Conservation (phyloP, 2,888 invertebrate species). For the Eumerus sabulonum region DNA sequence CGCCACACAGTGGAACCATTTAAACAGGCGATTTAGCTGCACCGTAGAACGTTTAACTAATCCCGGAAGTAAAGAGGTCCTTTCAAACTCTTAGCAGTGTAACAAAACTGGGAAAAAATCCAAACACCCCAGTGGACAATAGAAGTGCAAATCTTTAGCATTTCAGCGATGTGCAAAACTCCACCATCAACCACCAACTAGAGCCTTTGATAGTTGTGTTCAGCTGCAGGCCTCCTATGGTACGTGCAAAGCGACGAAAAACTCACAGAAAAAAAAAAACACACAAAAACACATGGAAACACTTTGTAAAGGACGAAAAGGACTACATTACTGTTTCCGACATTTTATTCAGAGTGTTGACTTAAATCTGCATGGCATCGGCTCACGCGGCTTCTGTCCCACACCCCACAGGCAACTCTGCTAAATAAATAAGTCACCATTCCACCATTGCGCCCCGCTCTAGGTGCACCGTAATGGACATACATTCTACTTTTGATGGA, state of each 20-base stretch:
- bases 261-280: conserved; percentile 8
- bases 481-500: conserved; percentile 65
- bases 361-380: conserved; percentile 24
- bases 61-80: conserved; percentile 47
- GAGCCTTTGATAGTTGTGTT: conserved; percentile 18
- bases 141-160: conserved; percentile 20
- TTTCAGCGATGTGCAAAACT: conserved; percentile 54
- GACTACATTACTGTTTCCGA: conserved; percentile 57
- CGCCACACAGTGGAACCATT: conserved; percentile 5
- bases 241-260: conserved; percentile 13
- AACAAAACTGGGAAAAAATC: neutral
- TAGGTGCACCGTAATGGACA: conserved; percentile 60
- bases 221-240: no score
- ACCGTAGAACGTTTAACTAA: conserved; percentile 36
- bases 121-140: conserved; percentile 27
- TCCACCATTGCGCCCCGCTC: conserved; percentile 10
- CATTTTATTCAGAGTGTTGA: conserved; percentile 61
- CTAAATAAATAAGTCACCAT: conserved; percentile 61
- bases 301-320: conserved; percentile 43
- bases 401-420: conserved; percentile 10
- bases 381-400: neutral
- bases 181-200: conserved; percentile 24
- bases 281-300: conserved; percentile 6
- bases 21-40: conserved; percentile 19
- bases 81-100: conserved; percentile 2